phyloP scores from a whole-genome alignment of 2,888 invertebrate genomes.

The Podotricha telesiphe region DNA sequence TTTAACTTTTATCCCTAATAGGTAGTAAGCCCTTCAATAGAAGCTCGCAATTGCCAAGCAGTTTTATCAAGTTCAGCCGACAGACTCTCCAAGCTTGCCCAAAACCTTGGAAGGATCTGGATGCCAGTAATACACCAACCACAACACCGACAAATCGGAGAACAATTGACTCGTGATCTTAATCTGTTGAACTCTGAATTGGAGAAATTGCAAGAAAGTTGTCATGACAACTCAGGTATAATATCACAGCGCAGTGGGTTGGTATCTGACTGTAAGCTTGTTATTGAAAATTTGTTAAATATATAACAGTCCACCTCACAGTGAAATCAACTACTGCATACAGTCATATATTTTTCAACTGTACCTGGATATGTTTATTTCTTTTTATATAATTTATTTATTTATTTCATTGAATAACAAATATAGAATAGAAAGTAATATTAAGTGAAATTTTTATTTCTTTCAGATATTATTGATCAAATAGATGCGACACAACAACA shows the following conservation, averaged over 20 bases:
- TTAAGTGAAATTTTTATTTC: too few relatives aligned
- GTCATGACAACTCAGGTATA: conserved; percentile 43
- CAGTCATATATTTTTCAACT: too few relatives aligned
- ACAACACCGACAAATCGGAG: conserved; percentile 42
- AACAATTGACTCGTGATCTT: conserved; percentile 46
- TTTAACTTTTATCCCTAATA: conserved; percentile 33
- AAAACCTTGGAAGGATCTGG: conserved; percentile 46
- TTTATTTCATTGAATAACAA: too few relatives aligned
- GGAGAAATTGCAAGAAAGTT: conserved; percentile 39
- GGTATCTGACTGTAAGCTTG: too few relatives aligned
- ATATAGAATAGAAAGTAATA: too few relatives aligned
- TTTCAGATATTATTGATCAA: conserved; percentile 46
- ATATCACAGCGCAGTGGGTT: too few relatives aligned
- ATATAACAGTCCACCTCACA: too few relatives aligned
- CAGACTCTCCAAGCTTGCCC: conserved; percentile 44
- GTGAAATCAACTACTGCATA: too few relatives aligned
- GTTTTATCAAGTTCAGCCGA: conserved; percentile 50
- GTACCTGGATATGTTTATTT: too few relatives aligned
- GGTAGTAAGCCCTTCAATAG: conserved; percentile 55
- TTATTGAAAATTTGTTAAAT: too few relatives aligned
- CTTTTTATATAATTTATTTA: too few relatives aligned
- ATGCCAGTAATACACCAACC: conserved; percentile 43
- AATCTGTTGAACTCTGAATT: conserved; percentile 45
- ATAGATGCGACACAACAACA: conserved; percentile 37
- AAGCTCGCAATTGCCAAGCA: conserved; percentile 51